A percentile compares a stretch with the other conserved stretches of the same genome.
Conservation (phyloP, 2,113 vertebrate genomes). For the Hemicordylus capensis region DNA sequence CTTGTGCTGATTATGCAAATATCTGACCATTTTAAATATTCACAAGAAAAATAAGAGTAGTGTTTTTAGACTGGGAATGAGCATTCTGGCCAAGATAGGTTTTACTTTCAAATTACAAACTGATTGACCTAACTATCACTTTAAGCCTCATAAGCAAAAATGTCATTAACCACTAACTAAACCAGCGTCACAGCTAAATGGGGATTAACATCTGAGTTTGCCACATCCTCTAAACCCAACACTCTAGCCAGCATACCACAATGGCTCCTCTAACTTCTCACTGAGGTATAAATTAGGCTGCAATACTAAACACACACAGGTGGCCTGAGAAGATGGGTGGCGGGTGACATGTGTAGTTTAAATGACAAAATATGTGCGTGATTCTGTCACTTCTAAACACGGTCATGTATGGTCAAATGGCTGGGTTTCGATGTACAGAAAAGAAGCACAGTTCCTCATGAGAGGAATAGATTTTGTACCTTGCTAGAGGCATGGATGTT, state of each 20-base stretch:
- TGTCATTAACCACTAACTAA: neutral
- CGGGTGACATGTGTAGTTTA: neutral
- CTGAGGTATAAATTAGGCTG: neutral
- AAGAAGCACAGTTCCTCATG: neutral
- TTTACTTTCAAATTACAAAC: neutral
- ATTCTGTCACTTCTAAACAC: neutral
- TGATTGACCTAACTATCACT: neutral
- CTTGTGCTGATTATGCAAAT: neutral
- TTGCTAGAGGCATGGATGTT: no score
- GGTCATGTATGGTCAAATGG: neutral
- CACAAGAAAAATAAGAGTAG: neutral
- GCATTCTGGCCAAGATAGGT: neutral
- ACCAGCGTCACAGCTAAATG: neutral
- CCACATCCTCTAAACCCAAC: neutral
- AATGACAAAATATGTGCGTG: neutral
- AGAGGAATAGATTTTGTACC: no score
- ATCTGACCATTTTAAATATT: neutral
- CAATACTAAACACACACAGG: no score
- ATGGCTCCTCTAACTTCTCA: no score
- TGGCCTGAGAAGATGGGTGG: neutral
- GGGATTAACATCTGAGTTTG: neutral
- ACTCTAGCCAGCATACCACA: neutral
- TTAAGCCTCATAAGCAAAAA: neutral
- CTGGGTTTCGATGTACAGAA: neutral
- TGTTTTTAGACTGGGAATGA: neutral